A percentile compares a stretch with the other conserved stretches of the same genome.
These are phyloP conservation scores for Pyrgus malvae DNA, from an alignment of 2,888 invertebrate genomes.

Conservation along the genomic window DNA sequence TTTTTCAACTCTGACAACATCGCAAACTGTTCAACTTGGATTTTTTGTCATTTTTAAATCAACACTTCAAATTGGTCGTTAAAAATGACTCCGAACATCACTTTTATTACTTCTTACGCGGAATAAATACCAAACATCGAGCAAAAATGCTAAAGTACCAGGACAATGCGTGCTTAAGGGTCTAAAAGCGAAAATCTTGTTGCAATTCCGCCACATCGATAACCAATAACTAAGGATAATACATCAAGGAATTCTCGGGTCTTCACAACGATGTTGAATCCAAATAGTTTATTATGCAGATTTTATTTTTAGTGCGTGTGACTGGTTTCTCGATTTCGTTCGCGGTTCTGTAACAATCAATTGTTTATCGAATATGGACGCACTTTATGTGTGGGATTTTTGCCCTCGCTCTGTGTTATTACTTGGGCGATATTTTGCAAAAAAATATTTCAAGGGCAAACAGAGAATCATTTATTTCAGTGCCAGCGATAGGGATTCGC, in stretches of 20 bases:
- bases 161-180: slow-evolving; percentile 18
- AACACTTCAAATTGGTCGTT: no score
- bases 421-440: not conserved
- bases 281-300: slow-evolving; percentile 49
- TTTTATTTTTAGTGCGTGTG: slow-evolving; percentile 49
- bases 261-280: slow-evolving; percentile 36
- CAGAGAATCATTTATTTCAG: no score
- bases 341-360: slow-evolving; percentile 10
- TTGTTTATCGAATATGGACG: slow-evolving; percentile 13
- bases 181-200: slow-evolving; percentile 20
- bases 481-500: no score
- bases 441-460: no score
- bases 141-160: slow-evolving; percentile 7
- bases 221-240: slow-evolving; percentile 28
- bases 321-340: slow-evolving; percentile 11
- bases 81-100: no score
- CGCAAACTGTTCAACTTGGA: no score
- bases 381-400: not conserved
- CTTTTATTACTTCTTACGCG: not conserved
- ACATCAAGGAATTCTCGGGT: slow-evolving; percentile 34
- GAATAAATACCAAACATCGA: not conserved
- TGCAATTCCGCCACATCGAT: slow-evolving; percentile 20
- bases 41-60: no score
- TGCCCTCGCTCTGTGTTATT: not conserved
- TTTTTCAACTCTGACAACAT: no score